A percentile compares a stretch with the other conserved stretches of the same genome.
phyloP scores from a whole-genome alignment of 2,888 invertebrate species.

The Onthophagus sagittarius region DNA sequence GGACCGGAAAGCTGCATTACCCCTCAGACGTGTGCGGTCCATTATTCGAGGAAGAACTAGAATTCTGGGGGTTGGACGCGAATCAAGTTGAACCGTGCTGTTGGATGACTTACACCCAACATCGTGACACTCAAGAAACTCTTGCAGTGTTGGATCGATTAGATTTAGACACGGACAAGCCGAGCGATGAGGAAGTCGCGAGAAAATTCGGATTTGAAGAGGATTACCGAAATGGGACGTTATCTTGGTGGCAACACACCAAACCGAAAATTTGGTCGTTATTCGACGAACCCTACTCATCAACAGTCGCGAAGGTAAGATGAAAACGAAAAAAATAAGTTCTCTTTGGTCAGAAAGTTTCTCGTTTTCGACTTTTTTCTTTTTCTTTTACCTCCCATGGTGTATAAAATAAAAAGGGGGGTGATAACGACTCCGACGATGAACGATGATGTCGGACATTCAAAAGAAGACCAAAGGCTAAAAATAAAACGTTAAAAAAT shows the following conservation, averaged over 20 bases:
- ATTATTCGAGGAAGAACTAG: slow-evolving; percentile 97
- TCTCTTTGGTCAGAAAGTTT: neutral
- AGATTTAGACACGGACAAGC: slow-evolving; percentile 96
- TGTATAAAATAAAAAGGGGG: no score
- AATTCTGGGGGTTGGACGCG: slow-evolving; percentile 98
- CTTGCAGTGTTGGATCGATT: slow-evolving; percentile 94
- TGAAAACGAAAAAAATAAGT: neutral
- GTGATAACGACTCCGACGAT: no score
- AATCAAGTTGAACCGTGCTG: slow-evolving; percentile 99
- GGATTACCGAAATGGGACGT: slow-evolving; percentile 84
- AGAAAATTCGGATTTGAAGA: slow-evolving; percentile 96
- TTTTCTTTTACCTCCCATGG: no score
- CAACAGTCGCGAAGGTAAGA: slow-evolving; percentile 90
- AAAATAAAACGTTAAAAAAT: neutral
- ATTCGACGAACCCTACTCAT: slow-evolving; percentile 99
- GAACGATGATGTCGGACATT: no score
- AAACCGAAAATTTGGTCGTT: slow-evolving; percentile 98
- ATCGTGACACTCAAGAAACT: slow-evolving; percentile 98
- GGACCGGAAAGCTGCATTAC: slow-evolving; percentile 97
- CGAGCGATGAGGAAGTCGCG: slow-evolving; percentile 96
- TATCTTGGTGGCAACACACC: slow-evolving; percentile 94
- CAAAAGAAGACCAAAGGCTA: neutral
- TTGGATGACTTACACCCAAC: slow-evolving; percentile 99
- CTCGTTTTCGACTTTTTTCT: neutral
- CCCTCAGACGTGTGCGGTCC: slow-evolving; percentile 99